Base-by-base conservation (phyloP, 1,140 invertebrate genomes). In the Orchestia grillus region DNA sequence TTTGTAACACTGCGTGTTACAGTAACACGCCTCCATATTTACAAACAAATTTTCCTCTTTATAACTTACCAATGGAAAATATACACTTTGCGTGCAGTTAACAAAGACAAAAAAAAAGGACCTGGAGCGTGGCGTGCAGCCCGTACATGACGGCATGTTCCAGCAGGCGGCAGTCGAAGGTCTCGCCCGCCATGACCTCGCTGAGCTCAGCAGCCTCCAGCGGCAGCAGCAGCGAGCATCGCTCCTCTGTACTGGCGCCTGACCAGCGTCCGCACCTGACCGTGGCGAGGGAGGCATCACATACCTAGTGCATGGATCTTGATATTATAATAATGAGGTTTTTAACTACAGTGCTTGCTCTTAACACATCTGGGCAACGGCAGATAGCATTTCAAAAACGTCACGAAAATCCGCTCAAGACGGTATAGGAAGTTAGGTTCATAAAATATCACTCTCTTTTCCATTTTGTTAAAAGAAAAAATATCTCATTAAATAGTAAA, bases 151-250 rank as follows among this genome's bases (percentile, higher is more conserved):
- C 44, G 92, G 43, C 92, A 40, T 44, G 92, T 44, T 94, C 41
- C 44, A 94, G 92, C 44, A 94, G 44, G 44, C 92, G 43, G 92
- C 92, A 94, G 44, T 94, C 44, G 44, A 94, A 94, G 8, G 43
- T 94, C 43, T 44, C 43, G 0, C 11, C 36, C 44, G 45, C 44
- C 92, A 94, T 44, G 36, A 94, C 92, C 11, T 42, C 43, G 8
- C 44, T 47, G 8, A 94, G 44, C 92, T 94, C 92, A 28, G 92
- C 92, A 45, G 92, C 92, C 15, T 94, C 92, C 8, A 94, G 92
- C 44, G 92, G 36, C 92, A 94, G 92, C 44, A 94, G 92, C 92
- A 94, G 92, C 43, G 43, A 40, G 92, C 92, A 94, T 11, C 92
- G 44, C 44, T 94, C 92, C 92, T 94, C 92, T 47, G 92, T 44